These are phyloP conservation scores for Eristalinus sepulchralis DNA, from an alignment of 2,888 invertebrate species.

Conservation along the genomic window DNA sequence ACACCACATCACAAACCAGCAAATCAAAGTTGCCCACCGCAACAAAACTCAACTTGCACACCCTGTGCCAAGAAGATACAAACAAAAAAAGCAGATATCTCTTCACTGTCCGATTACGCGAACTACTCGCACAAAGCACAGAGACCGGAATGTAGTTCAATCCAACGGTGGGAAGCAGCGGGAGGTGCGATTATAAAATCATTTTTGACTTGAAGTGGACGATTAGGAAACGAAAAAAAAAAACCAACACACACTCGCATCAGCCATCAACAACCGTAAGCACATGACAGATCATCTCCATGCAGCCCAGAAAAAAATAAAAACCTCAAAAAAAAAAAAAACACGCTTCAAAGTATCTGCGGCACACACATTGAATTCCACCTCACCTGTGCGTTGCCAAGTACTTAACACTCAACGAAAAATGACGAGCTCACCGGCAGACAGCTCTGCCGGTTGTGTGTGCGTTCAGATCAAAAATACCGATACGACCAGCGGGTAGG, in stretches of 20 bases:
- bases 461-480: conserved; percentile 60
- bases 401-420: conserved; percentile 41
- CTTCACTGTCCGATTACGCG: conserved; percentile 24
- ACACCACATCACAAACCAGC: background rate
- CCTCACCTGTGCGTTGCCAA: conserved; percentile 4
- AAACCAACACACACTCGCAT: background rate
- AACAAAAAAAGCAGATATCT: background rate
- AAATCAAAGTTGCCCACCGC: too few relatives aligned
- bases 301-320: background rate
- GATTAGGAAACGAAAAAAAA: too few relatives aligned
- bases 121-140: conserved; percentile 3
- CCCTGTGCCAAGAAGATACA: conserved; percentile 13
- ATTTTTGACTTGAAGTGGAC: conserved; percentile 9
- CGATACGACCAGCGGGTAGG: conserved; percentile 39
- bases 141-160: conserved; percentile 63
- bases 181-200: conserved; percentile 31
- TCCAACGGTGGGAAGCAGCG: conserved; percentile 7
- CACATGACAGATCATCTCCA: background rate
- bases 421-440: conserved; percentile 12
- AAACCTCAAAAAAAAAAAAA: background rate
- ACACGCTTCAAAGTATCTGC: background rate
- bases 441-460: conserved; percentile 15
- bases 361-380: background rate
- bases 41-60: background rate
- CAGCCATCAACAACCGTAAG: background rate